Base-by-base conservation (phyloP, 2,113 vertebrate species). In the Ibidorhyncha struthersii region DNA sequence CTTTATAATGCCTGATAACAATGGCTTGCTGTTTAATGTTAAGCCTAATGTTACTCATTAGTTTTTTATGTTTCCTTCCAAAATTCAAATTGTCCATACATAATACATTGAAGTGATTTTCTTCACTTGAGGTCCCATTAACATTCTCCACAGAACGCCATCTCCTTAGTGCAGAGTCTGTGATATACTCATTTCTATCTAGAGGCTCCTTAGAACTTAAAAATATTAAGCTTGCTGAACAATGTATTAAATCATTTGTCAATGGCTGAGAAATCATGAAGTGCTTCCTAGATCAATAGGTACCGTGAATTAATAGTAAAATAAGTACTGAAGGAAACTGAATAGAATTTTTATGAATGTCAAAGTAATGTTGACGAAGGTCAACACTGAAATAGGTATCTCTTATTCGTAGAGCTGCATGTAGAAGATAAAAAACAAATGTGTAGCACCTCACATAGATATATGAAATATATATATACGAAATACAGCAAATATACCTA, bases 191-290 rank as follows among this genome's bases (percentile, higher is more conserved):
- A 38, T 78, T 79, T 97, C 21, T 91, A 50, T 79, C 80, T 80
- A 62, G 73, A 87, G 93, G 73, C 23, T 86, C 16, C 55, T 94
- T n/a, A 78, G 30, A 95, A 95, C 40, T 93, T 90, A 52, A 87
- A 96, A 91, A 91, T 67, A 93, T 58, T 89, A 81, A 81, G 47
- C 52, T 89, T 43, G 73, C 53, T 93, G 90, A 94, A 71, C 29
- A 45, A 86, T 84, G 29, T 66, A 88, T 63, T 87, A 85, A 66
- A 82, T 93, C 41, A 49, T 83, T 90, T 94, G 84, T 94, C 38
- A 43, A 32, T 89, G 26, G 40, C 14, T 80, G 94, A 86, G 71
- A 70, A 91, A 79, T 86, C 47, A 78, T 10, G 10, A 67, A 86
- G 47, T 29, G 34, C 14, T 95, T 86, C 80, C 66, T 66, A 84